Conservation (phyloP, 2,888 invertebrate genomes). For the Achlya flavicornis region DNA sequence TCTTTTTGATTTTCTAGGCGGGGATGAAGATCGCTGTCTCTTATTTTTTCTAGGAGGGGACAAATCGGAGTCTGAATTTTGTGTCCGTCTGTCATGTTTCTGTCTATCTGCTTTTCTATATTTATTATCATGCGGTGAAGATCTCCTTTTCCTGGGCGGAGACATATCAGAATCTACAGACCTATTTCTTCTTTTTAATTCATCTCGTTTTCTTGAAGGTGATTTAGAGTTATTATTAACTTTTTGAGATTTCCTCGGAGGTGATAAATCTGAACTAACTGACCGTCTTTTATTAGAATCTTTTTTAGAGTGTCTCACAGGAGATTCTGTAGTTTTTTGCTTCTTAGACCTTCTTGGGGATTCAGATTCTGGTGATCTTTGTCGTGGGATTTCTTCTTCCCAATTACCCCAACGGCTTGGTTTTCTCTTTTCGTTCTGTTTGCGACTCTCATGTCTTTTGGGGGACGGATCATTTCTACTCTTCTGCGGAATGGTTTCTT, state of each 20-base stretch:
- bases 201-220: constrained; percentile 42
- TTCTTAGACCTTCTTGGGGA: constrained; percentile 26
- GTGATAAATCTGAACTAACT: constrained; percentile 43
- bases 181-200: background rate
- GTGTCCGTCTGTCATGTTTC: constrained; percentile 11
- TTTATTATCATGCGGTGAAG: constrained; percentile 22
- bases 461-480: constrained; percentile 16
- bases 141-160: constrained; percentile 27
- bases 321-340: constrained; percentile 14
- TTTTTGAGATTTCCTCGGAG: constrained; percentile 51
- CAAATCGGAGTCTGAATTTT: constrained; percentile 40
- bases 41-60: constrained; percentile 52
- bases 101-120: constrained; percentile 9
- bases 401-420: constrained; percentile 55
- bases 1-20: constrained; percentile 23
- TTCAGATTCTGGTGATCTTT: constrained; percentile 17
- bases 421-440: constrained; percentile 28
- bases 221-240: constrained; percentile 30
- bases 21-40: constrained; percentile 21
- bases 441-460: constrained; percentile 23
- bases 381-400: constrained; percentile 19
- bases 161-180: constrained; percentile 10
- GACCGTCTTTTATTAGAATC: constrained; percentile 15
- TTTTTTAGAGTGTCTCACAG: constrained; percentile 19
- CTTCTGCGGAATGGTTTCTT: constrained; percentile 15